These are phyloP conservation scores for Brachionus rotundiformis DNA, from an alignment of 1,140 invertebrate species.

Conservation along the genomic window DNA sequence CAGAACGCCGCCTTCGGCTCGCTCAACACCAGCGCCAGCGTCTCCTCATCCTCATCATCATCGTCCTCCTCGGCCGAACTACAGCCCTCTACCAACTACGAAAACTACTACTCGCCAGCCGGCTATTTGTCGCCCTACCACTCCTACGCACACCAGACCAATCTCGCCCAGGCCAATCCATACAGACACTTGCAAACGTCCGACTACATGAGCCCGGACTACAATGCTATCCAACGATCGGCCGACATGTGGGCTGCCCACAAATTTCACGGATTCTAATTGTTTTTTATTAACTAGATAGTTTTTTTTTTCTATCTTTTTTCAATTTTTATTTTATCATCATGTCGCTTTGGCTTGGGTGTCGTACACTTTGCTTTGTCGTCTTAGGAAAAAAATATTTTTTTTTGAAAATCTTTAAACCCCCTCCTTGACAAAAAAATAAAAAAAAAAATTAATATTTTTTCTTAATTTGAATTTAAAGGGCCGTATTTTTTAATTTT, in stretches of 20 bases:
- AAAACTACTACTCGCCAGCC: not conserved
- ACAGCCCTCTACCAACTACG: not conserved
- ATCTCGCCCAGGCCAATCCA: not conserved
- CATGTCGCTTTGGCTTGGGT: too few species aligned
- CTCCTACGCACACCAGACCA: not conserved
- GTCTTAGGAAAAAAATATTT: too few species aligned
- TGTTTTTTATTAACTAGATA: not conserved
- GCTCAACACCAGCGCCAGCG: conserved; percentile 14
- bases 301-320: not conserved
- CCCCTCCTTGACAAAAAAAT: too few species aligned
- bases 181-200: conserved; percentile 37
- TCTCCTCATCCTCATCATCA: not conserved
- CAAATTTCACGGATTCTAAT: conserved; percentile 47
- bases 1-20: not conserved
- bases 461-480: too few species aligned
- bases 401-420: too few species aligned
- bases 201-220: conserved; percentile 34
- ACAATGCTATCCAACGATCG: conserved; percentile 43
- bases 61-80: not conserved
- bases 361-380: too few species aligned
- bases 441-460: too few species aligned
- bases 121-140: conserved; percentile 1
- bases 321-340: too few species aligned
- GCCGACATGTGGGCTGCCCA: conserved; percentile 51
- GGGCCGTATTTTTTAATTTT: too few species aligned